Conservation (phyloP, 2,113 vertebrate genomes). For the Pipra filicauda region DNA sequence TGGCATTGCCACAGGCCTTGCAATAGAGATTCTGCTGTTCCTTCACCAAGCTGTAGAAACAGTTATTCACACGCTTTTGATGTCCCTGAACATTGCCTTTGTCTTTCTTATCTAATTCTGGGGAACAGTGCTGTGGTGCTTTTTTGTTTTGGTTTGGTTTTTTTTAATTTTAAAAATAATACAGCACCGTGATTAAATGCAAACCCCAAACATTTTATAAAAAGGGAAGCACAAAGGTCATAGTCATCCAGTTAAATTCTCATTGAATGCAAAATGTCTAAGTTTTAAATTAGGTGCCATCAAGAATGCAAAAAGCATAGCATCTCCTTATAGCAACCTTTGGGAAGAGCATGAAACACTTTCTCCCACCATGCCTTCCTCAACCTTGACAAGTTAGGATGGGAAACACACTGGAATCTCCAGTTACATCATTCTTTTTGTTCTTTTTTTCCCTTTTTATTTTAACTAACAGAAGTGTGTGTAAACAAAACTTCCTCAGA, state of each 20-base stretch:
- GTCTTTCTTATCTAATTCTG: neutral
- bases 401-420: neutral
- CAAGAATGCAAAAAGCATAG: neutral
- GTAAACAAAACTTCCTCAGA: neutral
- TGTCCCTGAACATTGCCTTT: neutral
- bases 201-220: neutral
- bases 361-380: neutral
- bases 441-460: neutral
- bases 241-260: neutral
- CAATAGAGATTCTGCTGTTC: constrained; percentile 20
- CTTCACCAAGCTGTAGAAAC: neutral
- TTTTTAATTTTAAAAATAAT: neutral
- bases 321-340: neutral
- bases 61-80: neutral
- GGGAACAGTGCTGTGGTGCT: neutral
- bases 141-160: neutral
- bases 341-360: neutral
- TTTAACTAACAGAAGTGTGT: neutral
- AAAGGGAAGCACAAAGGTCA: neutral
- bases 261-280: neutral
- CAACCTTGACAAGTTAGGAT: neutral
- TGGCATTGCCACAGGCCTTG: neutral
- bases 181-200: neutral
- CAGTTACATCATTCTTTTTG: neutral
- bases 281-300: neutral